phyloP scores from a whole-genome alignment of 2,113 vertebrate species.

The Python bivittatus region DNA sequence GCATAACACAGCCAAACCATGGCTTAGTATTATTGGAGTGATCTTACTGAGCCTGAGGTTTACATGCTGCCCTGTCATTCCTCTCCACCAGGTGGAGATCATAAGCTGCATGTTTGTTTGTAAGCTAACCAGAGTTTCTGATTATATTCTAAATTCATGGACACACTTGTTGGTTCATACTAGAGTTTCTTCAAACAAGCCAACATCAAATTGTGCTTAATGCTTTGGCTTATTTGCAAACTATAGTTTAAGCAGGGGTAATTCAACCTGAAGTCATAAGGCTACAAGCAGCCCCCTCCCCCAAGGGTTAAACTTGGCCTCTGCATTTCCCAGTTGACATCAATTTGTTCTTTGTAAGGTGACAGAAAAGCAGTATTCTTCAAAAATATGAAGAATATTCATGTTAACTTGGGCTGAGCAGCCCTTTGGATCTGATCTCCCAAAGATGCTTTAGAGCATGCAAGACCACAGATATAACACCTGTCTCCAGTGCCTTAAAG shows the following conservation, averaged over 20 bases:
- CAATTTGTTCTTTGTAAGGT: neutral
- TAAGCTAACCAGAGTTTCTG: constrained; percentile 5
- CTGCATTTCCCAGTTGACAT: neutral
- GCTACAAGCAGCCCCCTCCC: neutral
- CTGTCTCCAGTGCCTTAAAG: neutral
- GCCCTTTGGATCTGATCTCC: neutral
- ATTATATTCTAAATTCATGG: neutral
- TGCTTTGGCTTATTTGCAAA: neutral
- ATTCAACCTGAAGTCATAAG: neutral
- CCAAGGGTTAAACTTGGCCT: neutral
- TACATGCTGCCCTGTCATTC: neutral
- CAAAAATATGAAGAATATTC: neutral
- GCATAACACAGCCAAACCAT: neutral
- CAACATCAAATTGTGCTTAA: neutral
- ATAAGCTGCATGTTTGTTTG: neutral
- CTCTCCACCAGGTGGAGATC: neutral
- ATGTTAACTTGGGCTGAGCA: neutral
- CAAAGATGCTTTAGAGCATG: neutral
- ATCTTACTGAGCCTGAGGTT: neutral
- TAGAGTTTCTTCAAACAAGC: neutral
- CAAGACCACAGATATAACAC: neutral
- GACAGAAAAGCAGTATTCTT: neutral
- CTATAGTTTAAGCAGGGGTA: neutral
- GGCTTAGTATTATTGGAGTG: neutral
- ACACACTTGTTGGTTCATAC: neutral